These are phyloP conservation scores for Drosophila gunungcola DNA, from an alignment of 1,140 invertebrate genomes.

Conservation along the genomic window DNA sequence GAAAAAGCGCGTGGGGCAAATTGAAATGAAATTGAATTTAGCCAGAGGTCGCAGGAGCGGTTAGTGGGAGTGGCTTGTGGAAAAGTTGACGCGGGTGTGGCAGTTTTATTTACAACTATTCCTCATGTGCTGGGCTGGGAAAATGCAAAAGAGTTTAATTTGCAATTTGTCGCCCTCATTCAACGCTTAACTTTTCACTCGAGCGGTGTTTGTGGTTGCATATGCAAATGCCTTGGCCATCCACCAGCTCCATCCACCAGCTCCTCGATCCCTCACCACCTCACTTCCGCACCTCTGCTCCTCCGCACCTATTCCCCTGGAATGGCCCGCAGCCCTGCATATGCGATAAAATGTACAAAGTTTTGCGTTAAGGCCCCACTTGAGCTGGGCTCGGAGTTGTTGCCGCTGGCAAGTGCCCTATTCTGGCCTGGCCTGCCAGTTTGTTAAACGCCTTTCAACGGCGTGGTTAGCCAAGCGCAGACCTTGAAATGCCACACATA, in stretches of 20 bases:
- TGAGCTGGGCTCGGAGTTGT: slow-evolving; percentile 62
- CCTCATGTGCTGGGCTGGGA: slow-evolving; percentile 59
- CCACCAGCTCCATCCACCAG: background rate
- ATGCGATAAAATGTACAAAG: slow-evolving; percentile 76
- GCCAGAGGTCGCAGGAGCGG: slow-evolving; percentile 8
- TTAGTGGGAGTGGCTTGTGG: background rate
- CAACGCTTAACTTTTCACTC: slow-evolving; percentile 79
- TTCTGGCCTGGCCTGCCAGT: slow-evolving; percentile 47
- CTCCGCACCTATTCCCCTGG: background rate
- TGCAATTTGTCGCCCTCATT: slow-evolving; percentile 83
- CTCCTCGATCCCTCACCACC: background rate
- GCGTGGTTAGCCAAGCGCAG: slow-evolving; percentile 76
- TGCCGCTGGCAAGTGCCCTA: slow-evolving; percentile 45
- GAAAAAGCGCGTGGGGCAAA: slow-evolving; percentile 36
- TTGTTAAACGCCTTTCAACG: slow-evolving; percentile 83
- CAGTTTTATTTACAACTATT: slow-evolving; percentile 80
- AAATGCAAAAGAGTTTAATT: slow-evolving; percentile 83
- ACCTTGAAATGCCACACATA: slow-evolving; percentile 69
- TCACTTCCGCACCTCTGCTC: too few species aligned
- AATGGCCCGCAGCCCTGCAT: slow-evolving; percentile 43
- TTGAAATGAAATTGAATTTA: slow-evolving; percentile 76
- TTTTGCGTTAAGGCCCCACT: slow-evolving; percentile 74
- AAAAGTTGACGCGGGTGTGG: slow-evolving; percentile 66
- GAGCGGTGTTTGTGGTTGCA: slow-evolving; percentile 69
- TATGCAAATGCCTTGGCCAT: slow-evolving; percentile 69